phyloP scores from a whole-genome alignment of 2,888 invertebrate genomes.

The Polylopha cassiicola region DNA sequence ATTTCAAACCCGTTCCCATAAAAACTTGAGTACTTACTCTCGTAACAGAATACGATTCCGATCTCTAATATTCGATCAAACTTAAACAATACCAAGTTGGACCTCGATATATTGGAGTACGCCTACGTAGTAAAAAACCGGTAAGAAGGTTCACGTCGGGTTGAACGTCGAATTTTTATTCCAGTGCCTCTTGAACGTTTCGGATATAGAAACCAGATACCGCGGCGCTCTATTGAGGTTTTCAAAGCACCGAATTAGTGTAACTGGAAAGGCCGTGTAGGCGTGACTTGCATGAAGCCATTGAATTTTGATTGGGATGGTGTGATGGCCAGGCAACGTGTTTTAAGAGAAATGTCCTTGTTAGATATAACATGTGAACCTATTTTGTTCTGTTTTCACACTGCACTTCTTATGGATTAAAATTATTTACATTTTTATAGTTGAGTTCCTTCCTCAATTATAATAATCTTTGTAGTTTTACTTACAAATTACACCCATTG shows the following conservation, averaged over 20 bases:
- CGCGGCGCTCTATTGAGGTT: constrained; percentile 38
- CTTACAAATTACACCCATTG: no score
- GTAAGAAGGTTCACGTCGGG: constrained; percentile 32
- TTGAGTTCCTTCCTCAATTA: no score
- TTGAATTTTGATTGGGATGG: constrained; percentile 21
- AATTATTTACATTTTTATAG: no score
- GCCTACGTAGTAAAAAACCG: constrained; percentile 37
- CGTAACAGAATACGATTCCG: constrained; percentile 10
- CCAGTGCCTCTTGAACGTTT: constrained; percentile 41
- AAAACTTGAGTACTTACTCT: constrained; percentile 7
- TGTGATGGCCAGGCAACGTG: constrained; percentile 15
- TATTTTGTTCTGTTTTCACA: no score
- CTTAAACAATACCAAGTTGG: constrained; percentile 13
- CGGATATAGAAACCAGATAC: constrained; percentile 59
- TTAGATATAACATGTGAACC: constrained; percentile 3
- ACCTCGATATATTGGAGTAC: constrained; percentile 24
- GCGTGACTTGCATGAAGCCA: constrained; percentile 26
- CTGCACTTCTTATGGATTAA: no score
- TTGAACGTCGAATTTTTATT: constrained; percentile 51
- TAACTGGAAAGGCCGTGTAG: constrained; percentile 32
- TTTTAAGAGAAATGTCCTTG: constrained; percentile 10
- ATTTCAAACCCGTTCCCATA: no score
- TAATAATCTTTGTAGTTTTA: no score
- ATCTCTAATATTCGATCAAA: constrained; percentile 20
- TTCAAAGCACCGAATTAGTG: constrained; percentile 34